Percentiles rank a stretch among this genome's conserved stretches.
Evolutionary conservation across 2,888 invertebrate species (phyloP).

Genomic region (Aphodius sticticus): DNA sequence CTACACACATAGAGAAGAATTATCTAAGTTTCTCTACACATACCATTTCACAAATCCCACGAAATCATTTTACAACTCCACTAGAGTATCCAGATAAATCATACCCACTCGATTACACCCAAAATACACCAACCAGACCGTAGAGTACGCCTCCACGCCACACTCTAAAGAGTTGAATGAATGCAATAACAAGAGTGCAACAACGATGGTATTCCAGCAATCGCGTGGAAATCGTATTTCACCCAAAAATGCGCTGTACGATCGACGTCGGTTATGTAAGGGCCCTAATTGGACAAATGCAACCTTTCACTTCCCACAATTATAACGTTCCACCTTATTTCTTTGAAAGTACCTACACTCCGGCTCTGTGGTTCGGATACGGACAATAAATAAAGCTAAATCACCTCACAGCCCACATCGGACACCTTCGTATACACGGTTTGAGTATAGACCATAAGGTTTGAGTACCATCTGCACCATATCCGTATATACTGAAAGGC

Average conservation of each 20-base stretch:
- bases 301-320: conserved; percentile 12
- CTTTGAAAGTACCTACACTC: conserved; percentile 4
- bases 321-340: background rate
- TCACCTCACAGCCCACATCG: background rate
- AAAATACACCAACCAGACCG: background rate
- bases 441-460: conserved; percentile 4
- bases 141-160: background rate
- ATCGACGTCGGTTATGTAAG: background rate
- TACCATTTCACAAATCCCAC: background rate
- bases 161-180: background rate
- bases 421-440: background rate
- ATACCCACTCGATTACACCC: background rate
- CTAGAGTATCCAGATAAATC: background rate
- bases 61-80: background rate
- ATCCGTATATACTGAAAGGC: background rate
- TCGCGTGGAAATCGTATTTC: background rate
- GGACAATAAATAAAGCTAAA: background rate
- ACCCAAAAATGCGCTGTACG: background rate
- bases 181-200: background rate
- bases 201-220: background rate
- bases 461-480: background rate
- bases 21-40: background rate
- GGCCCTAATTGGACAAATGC: background rate
- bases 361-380: background rate
- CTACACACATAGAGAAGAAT: background rate